These are phyloP conservation scores for Apotomis turbidana DNA, from an alignment of 2,888 invertebrate species.

Conservation along the genomic window DNA sequence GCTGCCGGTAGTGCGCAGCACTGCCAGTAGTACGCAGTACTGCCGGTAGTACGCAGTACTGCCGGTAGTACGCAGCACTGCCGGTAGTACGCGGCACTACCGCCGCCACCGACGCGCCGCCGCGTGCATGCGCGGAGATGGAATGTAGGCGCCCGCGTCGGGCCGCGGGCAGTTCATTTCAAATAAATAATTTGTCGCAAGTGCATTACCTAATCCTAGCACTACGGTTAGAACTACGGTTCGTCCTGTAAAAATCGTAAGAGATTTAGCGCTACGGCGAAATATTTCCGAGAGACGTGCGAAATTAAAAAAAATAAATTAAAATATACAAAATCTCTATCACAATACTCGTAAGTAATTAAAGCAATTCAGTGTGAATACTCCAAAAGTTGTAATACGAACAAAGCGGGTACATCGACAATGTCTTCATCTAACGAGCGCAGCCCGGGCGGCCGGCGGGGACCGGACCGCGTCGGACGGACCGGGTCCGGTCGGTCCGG, in stretches of 20 bases:
- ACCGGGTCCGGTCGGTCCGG: slow-evolving; percentile 35
- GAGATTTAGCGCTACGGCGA: slow-evolving; percentile 77
- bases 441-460: slow-evolving; percentile 37
- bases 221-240: slow-evolving; percentile 76
- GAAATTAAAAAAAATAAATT: slow-evolving; percentile 83
- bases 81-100: not conserved
- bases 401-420: slow-evolving; percentile 67
- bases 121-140: slow-evolving; percentile 59
- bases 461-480: slow-evolving; percentile 1
- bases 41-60: too few relatives aligned
- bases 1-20: too few relatives aligned
- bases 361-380: slow-evolving; percentile 84
- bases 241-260: slow-evolving; percentile 72
- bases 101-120: not conserved
- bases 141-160: slow-evolving; percentile 60
- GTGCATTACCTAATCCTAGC: slow-evolving; percentile 79
- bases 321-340: slow-evolving; percentile 84
- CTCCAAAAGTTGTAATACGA: slow-evolving; percentile 79
- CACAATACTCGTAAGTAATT: slow-evolving; percentile 85
- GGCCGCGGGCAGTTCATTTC: slow-evolving; percentile 48
- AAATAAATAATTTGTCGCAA: slow-evolving; percentile 67
- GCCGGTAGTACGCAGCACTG: not conserved
- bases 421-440: slow-evolving; percentile 51
- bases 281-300: slow-evolving; percentile 74
- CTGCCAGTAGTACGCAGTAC: too few relatives aligned